Evolutionary conservation across 1,140 invertebrate genomes (phyloP).

Genomic region (Nephila pilipes): DNA sequence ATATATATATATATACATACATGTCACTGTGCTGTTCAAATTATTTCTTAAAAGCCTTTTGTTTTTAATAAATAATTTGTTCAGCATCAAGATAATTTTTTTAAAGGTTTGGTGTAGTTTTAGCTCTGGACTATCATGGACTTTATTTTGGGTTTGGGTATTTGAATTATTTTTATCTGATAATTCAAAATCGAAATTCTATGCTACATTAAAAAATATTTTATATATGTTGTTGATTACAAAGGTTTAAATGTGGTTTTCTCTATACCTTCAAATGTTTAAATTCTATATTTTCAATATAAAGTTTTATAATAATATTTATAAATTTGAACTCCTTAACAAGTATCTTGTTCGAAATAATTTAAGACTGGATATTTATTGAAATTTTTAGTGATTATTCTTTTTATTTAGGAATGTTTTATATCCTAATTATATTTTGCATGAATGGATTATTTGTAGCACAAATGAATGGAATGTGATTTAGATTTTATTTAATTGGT

Average conservation of each 20-base stretch:
- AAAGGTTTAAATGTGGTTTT: constrained; percentile 30
- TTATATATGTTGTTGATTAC: constrained; percentile 13
- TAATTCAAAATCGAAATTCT: constrained; percentile 1
- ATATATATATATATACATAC: not conserved
- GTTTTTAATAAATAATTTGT: constrained; percentile 26
- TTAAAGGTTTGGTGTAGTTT: not conserved
- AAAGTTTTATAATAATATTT: constrained; percentile 9
- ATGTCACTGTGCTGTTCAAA: constrained; percentile 24
- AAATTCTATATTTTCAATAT: constrained; percentile 12
- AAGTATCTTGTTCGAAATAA: not conserved
- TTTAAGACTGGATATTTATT: constrained; percentile 29
- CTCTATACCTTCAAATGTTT: constrained; percentile 1
- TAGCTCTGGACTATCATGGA: constrained; percentile 4
- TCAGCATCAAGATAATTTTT: constrained; percentile 14
- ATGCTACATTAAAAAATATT: not conserved
- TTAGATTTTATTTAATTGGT: constrained; percentile 51
- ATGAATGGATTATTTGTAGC: constrained; percentile 57
- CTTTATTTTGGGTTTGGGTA: constrained; percentile 14
- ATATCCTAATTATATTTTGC: constrained; percentile 24
- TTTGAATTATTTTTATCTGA: constrained; percentile 14
- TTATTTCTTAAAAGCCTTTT: constrained; percentile 19
- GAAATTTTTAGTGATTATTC: constrained; percentile 34
- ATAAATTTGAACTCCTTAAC: constrained; percentile 61
- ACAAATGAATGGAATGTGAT: constrained; percentile 52
- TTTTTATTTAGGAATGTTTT: constrained; percentile 58